phyloP scores from a whole-genome alignment of 2,113 vertebrate genomes.

The Clarias macrocephalus region DNA sequence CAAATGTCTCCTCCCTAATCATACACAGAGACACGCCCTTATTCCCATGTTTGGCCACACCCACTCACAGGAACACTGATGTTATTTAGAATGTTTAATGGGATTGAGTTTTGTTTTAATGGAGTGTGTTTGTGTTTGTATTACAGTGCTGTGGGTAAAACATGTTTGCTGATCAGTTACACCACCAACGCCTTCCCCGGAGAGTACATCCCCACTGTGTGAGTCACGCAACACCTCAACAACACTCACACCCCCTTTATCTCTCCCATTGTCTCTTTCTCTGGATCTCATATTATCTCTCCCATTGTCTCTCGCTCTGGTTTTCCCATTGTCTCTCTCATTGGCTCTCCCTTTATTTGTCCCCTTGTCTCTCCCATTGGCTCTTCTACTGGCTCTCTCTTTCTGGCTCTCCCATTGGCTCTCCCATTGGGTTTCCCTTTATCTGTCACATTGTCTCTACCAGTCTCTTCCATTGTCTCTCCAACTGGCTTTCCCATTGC shows the following conservation, averaged over 20 bases:
- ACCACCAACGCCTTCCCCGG: conserved; percentile 66
- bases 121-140: conserved; percentile 26
- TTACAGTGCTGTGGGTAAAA: conserved; percentile 65
- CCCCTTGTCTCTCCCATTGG: too few species aligned
- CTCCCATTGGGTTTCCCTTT: background rate
- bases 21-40: background rate
- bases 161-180: conserved; percentile 65
- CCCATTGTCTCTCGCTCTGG: background rate
- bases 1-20: background rate
- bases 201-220: conserved; percentile 67
- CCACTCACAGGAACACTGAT: background rate
- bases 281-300: background rate
- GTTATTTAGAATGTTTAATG: too few species aligned
- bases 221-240: conserved; percentile 39
- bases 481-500: too few species aligned
- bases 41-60: background rate
- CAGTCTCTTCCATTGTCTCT: background rate
- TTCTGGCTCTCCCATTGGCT: too few species aligned
- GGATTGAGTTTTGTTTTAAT: background rate
- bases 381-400: too few species aligned
- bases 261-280: background rate
- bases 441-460: background rate
- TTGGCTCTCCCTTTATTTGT: too few species aligned
- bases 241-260: background rate
- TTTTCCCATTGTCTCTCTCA: too few species aligned